A percentile compares a stretch with the other conserved stretches of the same genome.
Conservation (phyloP, 2,888 invertebrate species). For the Mamestra brassicae region DNA sequence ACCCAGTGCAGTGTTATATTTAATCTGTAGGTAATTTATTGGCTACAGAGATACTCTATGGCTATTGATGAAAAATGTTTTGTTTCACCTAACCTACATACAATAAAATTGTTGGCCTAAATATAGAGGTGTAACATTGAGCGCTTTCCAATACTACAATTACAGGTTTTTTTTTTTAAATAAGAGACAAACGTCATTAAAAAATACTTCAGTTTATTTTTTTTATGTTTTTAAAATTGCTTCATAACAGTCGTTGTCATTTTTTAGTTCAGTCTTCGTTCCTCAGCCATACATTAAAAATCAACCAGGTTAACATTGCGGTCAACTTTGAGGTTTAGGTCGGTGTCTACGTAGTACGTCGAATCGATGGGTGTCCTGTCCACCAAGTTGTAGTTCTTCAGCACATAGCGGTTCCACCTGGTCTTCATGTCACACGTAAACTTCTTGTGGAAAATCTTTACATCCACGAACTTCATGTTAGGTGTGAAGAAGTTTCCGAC, state of each 20-base stretch:
- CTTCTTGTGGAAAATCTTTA: constrained; percentile 92
- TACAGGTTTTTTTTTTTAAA: not conserved
- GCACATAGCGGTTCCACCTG: constrained; percentile 83
- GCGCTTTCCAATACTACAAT: too few relatives aligned
- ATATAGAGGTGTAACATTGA: not conserved
- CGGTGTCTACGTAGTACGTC: constrained; percentile 77
- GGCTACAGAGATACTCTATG: too few relatives aligned
- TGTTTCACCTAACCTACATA: too few relatives aligned
- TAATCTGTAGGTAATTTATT: too few relatives aligned
- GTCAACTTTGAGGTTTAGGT: constrained; percentile 68
- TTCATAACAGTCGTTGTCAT: constrained; percentile 9
- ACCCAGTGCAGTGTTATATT: not conserved
- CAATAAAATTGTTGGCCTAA: not conserved
- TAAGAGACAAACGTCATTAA: constrained; percentile 26
- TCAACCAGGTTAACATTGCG: constrained; percentile 58
- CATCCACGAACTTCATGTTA: constrained; percentile 93
- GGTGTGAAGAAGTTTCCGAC: constrained; percentile 91
- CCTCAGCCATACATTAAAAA: constrained; percentile 28
- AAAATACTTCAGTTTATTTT: constrained; percentile 47
- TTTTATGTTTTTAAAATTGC: constrained; percentile 42
- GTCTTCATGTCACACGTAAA: constrained; percentile 85
- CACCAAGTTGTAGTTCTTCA: constrained; percentile 80
- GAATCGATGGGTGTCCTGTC: constrained; percentile 75
- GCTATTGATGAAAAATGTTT: too few relatives aligned
- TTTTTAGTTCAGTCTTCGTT: constrained; percentile 10